Percentiles rank a stretch among this genome's conserved stretches.
phyloP scores from a whole-genome alignment of 2,113 vertebrate genomes.

The Ameiurus melas region DNA sequence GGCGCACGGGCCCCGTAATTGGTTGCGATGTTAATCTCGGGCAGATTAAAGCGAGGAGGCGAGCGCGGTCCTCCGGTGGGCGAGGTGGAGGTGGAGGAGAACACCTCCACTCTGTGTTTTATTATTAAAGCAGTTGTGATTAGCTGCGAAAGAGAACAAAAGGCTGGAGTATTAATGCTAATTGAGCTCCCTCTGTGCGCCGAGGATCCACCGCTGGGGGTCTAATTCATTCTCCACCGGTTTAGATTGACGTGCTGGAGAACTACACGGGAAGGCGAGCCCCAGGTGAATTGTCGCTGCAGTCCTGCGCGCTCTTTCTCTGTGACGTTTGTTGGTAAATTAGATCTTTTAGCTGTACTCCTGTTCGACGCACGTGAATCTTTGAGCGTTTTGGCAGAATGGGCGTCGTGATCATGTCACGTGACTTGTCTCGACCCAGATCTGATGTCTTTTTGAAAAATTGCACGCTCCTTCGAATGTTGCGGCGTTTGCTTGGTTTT shows the following conservation, averaged over 20 bases:
- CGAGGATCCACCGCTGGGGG: conserved; percentile 49
- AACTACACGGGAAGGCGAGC: no score
- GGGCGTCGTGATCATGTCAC: no score
- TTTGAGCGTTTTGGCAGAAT: no score
- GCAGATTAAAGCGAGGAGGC: conserved; percentile 41
- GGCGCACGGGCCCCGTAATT: conserved; percentile 41
- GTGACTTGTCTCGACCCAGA: no score
- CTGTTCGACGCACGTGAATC: no score
- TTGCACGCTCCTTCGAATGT: no score
- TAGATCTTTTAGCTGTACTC: no score
- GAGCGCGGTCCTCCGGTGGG: conserved; percentile 48
- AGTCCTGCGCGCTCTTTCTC: no score
- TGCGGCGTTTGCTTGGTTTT: no score
- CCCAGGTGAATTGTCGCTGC: background rate
- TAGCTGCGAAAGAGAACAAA: conserved; percentile 59
- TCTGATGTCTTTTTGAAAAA: no score
- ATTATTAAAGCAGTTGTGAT: conserved; percentile 68
- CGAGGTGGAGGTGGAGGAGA: conserved; percentile 18
- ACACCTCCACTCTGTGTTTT: conserved; percentile 47
- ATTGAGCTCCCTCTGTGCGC: conserved; percentile 56
- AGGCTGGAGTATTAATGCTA: conserved; percentile 56
- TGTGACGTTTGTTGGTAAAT: no score
- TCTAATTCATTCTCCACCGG: conserved; percentile 65
- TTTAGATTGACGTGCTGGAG: conserved; percentile 60
- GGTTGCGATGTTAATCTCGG: conserved; percentile 54